Evolutionary conservation across 2,113 vertebrate genomes (phyloP), one percentile per base, ranked within the genome.

Genomic region (Phaethon lepturus): DNA sequence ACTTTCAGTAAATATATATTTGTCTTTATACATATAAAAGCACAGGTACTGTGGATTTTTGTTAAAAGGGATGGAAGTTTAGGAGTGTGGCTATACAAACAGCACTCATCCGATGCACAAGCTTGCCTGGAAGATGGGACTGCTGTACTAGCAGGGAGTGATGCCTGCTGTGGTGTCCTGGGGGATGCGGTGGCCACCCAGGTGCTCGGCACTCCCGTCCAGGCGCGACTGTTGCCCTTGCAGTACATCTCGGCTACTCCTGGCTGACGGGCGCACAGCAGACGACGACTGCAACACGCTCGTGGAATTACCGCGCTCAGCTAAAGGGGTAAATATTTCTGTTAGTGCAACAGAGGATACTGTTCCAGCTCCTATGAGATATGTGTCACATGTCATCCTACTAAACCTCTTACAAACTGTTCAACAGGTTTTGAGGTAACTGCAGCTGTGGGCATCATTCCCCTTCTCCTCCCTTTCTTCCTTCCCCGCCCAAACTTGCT

Each of bases 371-470:
- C 38, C 17, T 63, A 20, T 7, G 38, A 88, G 31, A 71, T 33
- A 69, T 4, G 38, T 9, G 49, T 40, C 38, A 38, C 38, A 38
- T 38, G 38, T 38, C 38, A 64, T 73, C 28, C 17, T 80, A 55
- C 19, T 52, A 88, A 75, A 50, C 7, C 28, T 63, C 31, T 76
- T 60, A 64, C 50, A 67, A 86, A 66, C 10, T 55, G 49, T 76
- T 95, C 44, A 60, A 3, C 20, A 66, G 19, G 9, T 52, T 89
- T 56, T 60, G 22, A 87, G 68, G 35, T 20, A 7, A 60, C 35
- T 79, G 28, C 59, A 38, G 20, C 29, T 75, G 20, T 24, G 4
- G 8, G 10, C 1, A 1, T 31, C 2, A 0, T 62, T 82, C 17
- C 19, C 6, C 10, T 78, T 66, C 66, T 91, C 16, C 25, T 75